Conservation (phyloP, 2,888 invertebrate species). For the Phortica okadai region DNA sequence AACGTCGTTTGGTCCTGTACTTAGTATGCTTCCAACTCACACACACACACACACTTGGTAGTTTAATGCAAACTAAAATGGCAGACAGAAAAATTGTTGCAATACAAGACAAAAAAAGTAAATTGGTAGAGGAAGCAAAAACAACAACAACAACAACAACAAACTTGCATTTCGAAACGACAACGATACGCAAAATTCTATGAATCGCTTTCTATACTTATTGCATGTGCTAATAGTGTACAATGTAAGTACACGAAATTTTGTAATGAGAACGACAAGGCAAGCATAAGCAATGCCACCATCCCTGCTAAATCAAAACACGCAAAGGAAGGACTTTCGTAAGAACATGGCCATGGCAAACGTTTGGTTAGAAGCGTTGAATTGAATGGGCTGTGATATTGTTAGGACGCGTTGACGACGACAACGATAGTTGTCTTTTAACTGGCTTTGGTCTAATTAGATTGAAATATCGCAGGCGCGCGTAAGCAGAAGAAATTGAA, state of each 20-base stretch:
- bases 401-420: conserved; percentile 6
- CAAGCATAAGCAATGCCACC: not conserved
- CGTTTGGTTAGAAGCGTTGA: not conserved
- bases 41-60: not conserved
- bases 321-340: not conserved
- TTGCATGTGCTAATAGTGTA: not conserved
- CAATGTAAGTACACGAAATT: not conserved
- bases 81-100: not conserved
- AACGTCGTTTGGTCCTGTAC: not conserved
- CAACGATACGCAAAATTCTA: not conserved
- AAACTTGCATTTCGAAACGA: not conserved
- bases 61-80: not conserved
- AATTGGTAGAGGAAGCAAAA: not conserved
- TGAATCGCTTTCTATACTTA: not conserved
- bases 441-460: conserved; percentile 26
- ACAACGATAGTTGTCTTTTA: not conserved
- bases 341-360: not conserved
- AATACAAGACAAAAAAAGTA: not conserved
- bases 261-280: not conserved
- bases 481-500: conserved; percentile 31
- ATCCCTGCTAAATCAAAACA: not conserved
- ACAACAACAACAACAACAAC: not conserved
- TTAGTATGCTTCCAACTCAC: not conserved
- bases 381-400: not conserved
- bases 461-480: conserved; percentile 29